These are phyloP conservation scores for Oscheius myriophilus DNA, from an alignment of 2,888 invertebrate genomes.

Conservation along the genomic window DNA sequence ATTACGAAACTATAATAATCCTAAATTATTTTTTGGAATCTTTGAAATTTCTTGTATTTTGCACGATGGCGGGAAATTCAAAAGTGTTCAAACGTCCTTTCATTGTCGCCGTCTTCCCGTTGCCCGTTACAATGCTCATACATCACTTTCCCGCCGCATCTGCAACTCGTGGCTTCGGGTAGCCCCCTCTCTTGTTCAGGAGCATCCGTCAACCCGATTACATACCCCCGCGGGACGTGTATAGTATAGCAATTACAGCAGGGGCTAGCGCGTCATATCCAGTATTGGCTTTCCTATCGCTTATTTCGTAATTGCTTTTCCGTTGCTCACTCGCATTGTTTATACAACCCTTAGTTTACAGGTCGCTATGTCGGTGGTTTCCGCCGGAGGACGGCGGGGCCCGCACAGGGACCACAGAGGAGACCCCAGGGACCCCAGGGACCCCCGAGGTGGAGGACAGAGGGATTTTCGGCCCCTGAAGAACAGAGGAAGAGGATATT, in stretches of 20 bases:
- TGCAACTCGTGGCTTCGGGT: slow-evolving; percentile 16
- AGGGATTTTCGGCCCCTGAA: slow-evolving; percentile 29
- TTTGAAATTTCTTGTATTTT: no score
- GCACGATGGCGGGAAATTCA: no score
- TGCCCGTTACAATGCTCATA: slow-evolving; percentile 2
- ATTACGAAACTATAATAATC: no score
- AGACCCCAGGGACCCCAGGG: slow-evolving; percentile 38
- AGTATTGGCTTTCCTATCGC: no score
- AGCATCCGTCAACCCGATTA: slow-evolving; percentile 28
- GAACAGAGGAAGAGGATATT: slow-evolving; percentile 44
- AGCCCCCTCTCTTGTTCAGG: slow-evolving; percentile 7
- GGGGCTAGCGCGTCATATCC: no score
- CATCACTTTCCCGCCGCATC: slow-evolving; percentile 24
- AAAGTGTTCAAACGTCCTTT: no score
- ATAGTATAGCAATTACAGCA: slow-evolving; percentile 28
- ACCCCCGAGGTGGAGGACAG: slow-evolving; percentile 8
- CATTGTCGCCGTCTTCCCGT: no score
- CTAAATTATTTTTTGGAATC: no score
- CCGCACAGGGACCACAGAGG: slow-evolving; percentile 37
- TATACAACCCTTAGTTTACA: no score
- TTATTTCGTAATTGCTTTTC: no score
- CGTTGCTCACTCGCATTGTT: no score
- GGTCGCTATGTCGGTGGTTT: slow-evolving; percentile 43
- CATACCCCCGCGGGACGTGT: slow-evolving; percentile 26
- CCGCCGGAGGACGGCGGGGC: slow-evolving; percentile 42